Base-by-base conservation (phyloP, 1,140 invertebrate species). In the Leptoteleia sp. region DNA sequence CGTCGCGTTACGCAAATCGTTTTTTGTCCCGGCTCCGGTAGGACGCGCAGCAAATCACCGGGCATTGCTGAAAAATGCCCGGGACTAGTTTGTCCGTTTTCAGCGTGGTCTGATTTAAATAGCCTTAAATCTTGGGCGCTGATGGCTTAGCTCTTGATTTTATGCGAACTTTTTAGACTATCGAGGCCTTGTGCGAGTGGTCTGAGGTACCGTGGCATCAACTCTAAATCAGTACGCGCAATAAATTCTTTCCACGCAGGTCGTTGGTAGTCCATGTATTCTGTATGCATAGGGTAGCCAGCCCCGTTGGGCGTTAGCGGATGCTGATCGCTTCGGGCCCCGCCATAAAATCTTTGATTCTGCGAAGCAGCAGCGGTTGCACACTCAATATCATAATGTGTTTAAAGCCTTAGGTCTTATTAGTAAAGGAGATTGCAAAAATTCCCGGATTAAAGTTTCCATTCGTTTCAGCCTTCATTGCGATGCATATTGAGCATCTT, bases 221-320 rank as follows among this genome's bases (percentile, higher is more conserved):
- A 64, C 76, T 64, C 61, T 83, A 88, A 89, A 88, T 85, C 86
- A 86, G 85, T 84, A 84, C 82, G 81, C 81, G 84, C 82, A 84
- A 87, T 89, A 89, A 88, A 89, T 88, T 87, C 83, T 82, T 82
- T 77, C 65, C 81, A 80, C 79, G 62, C 79, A 82, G 72, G n/a
- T 57, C 72, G 70, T 75, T 87, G 86, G 87, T 87, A 87, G 86
- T 85, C n/a, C 72, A 81, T 76, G 81, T 43, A 88, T 85, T 89
- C 82, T 86, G 87, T 89, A 89, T 89, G 88, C 87, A 89, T 88
- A 88, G 85, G 81, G 85, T 88, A 81, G 82, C 79, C 76, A 75
- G 81, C 78, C 75, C 55, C 67, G 77, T 84, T 71, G 84, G 82
- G 79, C 79, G 76, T 80, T 80, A 80, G 80, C 77, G 82, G 78